Evolutionary conservation across 2,113 vertebrate genomes (phyloP).

Genomic region (Noctilio leporinus): DNA sequence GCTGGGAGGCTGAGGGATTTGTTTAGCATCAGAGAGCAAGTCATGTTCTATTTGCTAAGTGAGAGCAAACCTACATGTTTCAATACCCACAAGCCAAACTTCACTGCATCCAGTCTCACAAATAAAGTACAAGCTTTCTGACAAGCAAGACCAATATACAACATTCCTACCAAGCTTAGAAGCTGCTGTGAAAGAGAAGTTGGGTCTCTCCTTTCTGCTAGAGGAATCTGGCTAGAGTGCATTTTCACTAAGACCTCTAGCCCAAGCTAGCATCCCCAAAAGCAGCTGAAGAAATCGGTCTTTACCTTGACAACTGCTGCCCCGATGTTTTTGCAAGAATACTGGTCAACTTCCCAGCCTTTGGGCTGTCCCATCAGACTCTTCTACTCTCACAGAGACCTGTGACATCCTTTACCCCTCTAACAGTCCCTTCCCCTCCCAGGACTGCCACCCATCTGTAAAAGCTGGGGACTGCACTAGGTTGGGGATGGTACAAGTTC

Average conservation of each 20-base stretch:
- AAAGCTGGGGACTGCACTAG: not conserved
- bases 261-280: not conserved
- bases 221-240: not conserved
- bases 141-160: not conserved
- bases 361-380: not conserved
- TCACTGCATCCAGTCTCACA: not conserved
- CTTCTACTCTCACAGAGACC: conserved; percentile 57
- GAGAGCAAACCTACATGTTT: not conserved
- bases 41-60: not conserved
- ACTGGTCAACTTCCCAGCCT: not conserved
- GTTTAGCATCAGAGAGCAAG: not conserved
- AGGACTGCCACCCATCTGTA: not conserved
- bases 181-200: not conserved
- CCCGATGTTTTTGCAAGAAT: not conserved
- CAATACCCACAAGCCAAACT: not conserved
- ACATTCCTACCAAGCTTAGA: not conserved
- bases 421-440: not conserved
- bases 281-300: not conserved
- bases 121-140: not conserved
- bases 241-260: not conserved
- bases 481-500: not conserved
- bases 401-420: conserved; percentile 52
- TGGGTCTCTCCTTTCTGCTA: not conserved
- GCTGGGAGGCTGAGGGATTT: not conserved
- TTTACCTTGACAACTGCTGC: conserved; percentile 35